Evolutionary conservation across 2,113 vertebrate genomes (phyloP).

Genomic region (Brachyistius frenatus): DNA sequence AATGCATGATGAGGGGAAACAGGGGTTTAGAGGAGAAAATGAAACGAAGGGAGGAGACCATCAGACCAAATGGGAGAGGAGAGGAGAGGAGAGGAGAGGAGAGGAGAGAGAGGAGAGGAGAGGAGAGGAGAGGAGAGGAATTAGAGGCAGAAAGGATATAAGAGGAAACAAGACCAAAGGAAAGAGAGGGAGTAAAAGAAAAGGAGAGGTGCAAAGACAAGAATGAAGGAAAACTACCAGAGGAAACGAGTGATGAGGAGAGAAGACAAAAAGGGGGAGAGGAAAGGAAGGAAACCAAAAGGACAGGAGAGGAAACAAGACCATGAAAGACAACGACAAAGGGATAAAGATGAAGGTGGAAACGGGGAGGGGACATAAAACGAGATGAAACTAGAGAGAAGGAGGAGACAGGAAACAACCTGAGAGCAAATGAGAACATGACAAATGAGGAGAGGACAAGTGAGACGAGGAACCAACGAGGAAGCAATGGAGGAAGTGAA

Average conservation of each 20-base stretch:
- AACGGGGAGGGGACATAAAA: too few relatives aligned
- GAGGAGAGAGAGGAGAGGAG: background rate
- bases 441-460: background rate
- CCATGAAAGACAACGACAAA: too few relatives aligned
- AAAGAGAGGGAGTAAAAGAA: background rate
- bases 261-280: background rate
- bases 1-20: background rate
- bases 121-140: background rate
- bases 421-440: background rate
- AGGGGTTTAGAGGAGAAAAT: background rate
- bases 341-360: too few relatives aligned
- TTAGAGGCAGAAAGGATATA: background rate
- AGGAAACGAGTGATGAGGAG: too few relatives aligned
- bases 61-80: accelerated
- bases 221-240: too few relatives aligned
- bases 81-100: background rate
- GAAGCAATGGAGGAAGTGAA: background rate
- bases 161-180: background rate
- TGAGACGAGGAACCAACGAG: background rate
- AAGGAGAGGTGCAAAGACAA: too few relatives aligned
- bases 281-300: background rate
- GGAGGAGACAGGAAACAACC: background rate
- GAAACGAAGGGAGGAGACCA: background rate
- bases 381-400: background rate
- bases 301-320: background rate